These are phyloP conservation scores for Plagodis pulveraria DNA, from an alignment of 2,888 invertebrate genomes.

Conservation along the genomic window DNA sequence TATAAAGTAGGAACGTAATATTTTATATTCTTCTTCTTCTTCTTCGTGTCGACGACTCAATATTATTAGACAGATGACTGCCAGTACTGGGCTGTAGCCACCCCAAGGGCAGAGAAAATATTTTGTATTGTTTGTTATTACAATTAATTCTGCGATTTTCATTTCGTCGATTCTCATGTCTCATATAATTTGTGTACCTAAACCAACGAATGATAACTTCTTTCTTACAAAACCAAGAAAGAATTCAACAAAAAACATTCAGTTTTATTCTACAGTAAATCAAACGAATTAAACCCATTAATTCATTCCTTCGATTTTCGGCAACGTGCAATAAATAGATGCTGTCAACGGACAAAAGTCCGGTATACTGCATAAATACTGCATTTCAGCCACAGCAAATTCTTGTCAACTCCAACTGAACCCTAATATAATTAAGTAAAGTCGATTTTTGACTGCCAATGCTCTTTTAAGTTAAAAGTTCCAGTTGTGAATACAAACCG, in stretches of 20 bases:
- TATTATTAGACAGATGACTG: too few relatives aligned
- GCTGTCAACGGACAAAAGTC: constrained; percentile 67
- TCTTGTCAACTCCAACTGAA: constrained; percentile 25
- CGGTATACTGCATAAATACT: constrained; percentile 70
- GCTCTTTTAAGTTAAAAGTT: constrained; percentile 6
- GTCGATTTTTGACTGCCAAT: constrained; percentile 37
- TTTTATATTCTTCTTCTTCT: too few relatives aligned
- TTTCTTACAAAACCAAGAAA: constrained; percentile 3
- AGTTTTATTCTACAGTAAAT: constrained; percentile 29
- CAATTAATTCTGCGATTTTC: too few relatives aligned
- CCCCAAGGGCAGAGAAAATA: too few relatives aligned
- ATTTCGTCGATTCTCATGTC: too few relatives aligned
- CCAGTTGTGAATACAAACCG: constrained; percentile 5
- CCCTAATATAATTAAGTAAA: constrained; percentile 23
- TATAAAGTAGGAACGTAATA: too few relatives aligned
- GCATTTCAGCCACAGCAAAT: constrained; percentile 36
- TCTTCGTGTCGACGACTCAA: too few relatives aligned
- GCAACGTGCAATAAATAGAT: constrained; percentile 74
- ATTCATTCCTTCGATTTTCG: constrained; percentile 69
- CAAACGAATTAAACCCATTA: constrained; percentile 54
- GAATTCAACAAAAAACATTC: constrained; percentile 24
- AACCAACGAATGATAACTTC: background rate
- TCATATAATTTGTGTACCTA: too few relatives aligned
- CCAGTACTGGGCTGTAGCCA: too few relatives aligned
- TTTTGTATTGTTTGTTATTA: too few relatives aligned